phyloP scores from a whole-genome alignment of 2,113 vertebrate genomes.

The Lota lota region DNA sequence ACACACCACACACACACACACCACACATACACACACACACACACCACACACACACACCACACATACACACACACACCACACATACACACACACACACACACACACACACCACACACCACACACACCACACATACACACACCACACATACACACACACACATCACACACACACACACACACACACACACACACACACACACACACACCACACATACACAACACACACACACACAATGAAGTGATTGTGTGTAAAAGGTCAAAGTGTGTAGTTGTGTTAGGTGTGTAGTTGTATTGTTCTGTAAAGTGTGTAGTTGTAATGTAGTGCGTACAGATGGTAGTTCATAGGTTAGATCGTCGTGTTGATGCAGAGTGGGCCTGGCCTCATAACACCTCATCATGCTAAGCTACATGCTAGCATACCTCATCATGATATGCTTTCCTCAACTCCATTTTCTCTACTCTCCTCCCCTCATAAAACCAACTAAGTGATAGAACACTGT shows the following conservation, averaged over 20 bases:
- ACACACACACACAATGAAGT: neutral
- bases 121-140: neutral
- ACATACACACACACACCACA: slow-evolving; percentile 11
- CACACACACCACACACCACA: neutral
- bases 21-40: neutral
- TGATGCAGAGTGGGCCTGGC: too few relatives aligned
- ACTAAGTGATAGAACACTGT: slow-evolving; percentile 31
- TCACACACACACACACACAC: slow-evolving; percentile 3
- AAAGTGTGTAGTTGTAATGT: too few relatives aligned
- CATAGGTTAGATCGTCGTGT: neutral
- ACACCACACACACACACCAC: too few relatives aligned
- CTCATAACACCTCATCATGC: slow-evolving; percentile 62
- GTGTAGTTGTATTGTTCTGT: too few relatives aligned
- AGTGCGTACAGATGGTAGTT: neutral
- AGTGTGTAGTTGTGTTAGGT: neutral
- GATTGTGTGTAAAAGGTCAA: slow-evolving; percentile 17
- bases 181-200: neutral
- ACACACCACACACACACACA: slow-evolving; percentile 2
- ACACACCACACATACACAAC: too few relatives aligned
- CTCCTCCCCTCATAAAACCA: too few relatives aligned
- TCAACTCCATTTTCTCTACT: too few relatives aligned
- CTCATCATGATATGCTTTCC: too few relatives aligned
- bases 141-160: neutral
- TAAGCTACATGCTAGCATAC: too few relatives aligned
- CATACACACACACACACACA: slow-evolving; percentile 5